phyloP scores from a whole-genome alignment of 2,797 vertebrate species.

The Argya squamiceps region DNA sequence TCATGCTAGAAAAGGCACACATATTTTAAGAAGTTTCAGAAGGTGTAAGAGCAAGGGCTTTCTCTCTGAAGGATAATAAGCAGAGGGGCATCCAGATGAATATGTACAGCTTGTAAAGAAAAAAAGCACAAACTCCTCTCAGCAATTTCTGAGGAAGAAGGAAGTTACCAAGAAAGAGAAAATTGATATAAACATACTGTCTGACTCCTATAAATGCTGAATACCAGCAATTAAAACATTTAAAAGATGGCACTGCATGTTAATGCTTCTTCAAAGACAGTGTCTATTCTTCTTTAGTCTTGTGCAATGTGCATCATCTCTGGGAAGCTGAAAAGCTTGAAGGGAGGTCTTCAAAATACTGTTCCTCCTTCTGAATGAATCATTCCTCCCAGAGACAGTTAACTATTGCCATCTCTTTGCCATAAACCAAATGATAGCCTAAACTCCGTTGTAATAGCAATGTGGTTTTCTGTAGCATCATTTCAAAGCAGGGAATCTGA shows the following conservation, averaged over 20 bases:
- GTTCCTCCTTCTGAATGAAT: neutral
- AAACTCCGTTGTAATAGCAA: neutral
- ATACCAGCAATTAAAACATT: slow-evolving; percentile 51
- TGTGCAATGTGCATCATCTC: neutral
- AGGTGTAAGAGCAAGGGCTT: neutral
- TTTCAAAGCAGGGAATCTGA: slow-evolving; percentile 25
- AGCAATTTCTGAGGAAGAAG: slow-evolving; percentile 44
- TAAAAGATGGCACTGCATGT: slow-evolving; percentile 20
- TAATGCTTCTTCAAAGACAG: slow-evolving; percentile 45
- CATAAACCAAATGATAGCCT: slow-evolving; percentile 2
- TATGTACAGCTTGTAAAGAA: slow-evolving; percentile 10
- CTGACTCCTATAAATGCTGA: slow-evolving; percentile 42
- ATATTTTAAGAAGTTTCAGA: neutral
- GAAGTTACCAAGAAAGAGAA: slow-evolving; percentile 22
- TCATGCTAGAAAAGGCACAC: neutral
- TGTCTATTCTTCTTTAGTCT: slow-evolving; percentile 7
- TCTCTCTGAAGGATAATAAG: neutral
- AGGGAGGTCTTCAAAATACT: neutral
- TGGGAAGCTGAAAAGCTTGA: neutral
- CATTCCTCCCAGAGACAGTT: neutral
- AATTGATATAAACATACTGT: slow-evolving; percentile 18
- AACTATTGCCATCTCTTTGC: slow-evolving; percentile 25
- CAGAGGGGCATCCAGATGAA: neutral
- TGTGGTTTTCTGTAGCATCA: neutral
- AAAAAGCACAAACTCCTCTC: slow-evolving; percentile 40